phyloP scores from a whole-genome alignment of 2,113 vertebrate genomes.

The Illadopsis cleaveri region DNA sequence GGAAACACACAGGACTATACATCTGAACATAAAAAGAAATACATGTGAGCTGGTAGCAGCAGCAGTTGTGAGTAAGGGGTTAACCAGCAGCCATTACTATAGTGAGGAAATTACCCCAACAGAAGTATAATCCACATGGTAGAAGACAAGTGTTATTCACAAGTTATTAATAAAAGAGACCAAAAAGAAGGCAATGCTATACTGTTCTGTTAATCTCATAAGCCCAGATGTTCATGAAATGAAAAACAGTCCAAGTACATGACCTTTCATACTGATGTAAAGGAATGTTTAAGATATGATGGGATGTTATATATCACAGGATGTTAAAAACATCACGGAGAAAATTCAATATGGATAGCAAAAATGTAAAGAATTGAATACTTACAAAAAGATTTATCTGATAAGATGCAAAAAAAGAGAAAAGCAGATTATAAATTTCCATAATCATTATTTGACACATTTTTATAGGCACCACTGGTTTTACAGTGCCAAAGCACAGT shows the following conservation, averaged over 20 bases:
- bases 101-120: conserved; percentile 67
- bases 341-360: conserved; percentile 24
- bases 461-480: background rate
- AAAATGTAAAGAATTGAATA: conserved; percentile 4
- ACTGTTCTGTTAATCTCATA: conserved; percentile 75
- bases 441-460: background rate
- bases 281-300: conserved; percentile 74
- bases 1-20: background rate
- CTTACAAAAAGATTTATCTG: background rate
- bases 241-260: conserved; percentile 73
- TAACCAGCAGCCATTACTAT: conserved; percentile 48
- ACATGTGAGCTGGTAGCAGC: background rate
- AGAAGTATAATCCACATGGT: conserved; percentile 67
- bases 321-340: conserved; percentile 62
- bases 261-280: conserved; percentile 72
- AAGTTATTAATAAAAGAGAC: conserved; percentile 76
- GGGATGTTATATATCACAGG: conserved; percentile 70
- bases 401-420: background rate
- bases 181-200: conserved; percentile 64
- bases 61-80: conserved; percentile 47
- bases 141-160: conserved; percentile 77
- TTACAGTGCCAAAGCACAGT: background rate
- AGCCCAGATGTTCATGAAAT: conserved; percentile 77
- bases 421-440: background rate
- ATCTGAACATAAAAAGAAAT: background rate